Base-by-base conservation (phyloP, 64 coral and sea anemone genomes). In the Exaiptasia diaphana region DNA sequence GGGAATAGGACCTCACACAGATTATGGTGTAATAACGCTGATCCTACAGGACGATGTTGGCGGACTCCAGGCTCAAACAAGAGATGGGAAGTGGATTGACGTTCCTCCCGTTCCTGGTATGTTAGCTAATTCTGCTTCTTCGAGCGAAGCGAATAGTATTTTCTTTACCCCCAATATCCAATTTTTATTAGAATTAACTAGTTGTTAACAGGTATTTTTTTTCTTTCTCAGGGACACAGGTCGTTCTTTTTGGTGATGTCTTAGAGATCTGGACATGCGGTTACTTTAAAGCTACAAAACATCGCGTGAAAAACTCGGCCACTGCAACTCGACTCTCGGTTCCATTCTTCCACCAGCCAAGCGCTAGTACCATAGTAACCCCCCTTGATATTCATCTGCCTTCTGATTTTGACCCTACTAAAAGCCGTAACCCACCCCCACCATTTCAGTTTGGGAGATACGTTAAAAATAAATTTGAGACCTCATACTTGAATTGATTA, bases 361-460 rank as follows among this genome's bases (percentile, higher is more conserved):
- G 82, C 4, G 85, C 85, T 57, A 74, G 85, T 35, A 50, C 73
- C 41, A 15, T 91, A 29, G 34, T 91, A 18, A 46, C 41, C 27
- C 58, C 58, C n/a, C 57, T 85, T 38, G 75, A 86, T 50, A 81
- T 86, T 86, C 35, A 83, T n/a, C 50, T 48, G 67, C 64, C 67
- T 57, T 61, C n/a, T 46, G 69, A 14, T 48, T 24, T 46, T 49
- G 40, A 49, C 5, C 22, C 69, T 1, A 6, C 69, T 45, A 9
- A 0, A 13, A 48, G 2, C 41, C 21, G 22, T 46, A 62, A 22
- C 7, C 69, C 26, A 8, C 41, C 38, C 41, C 15, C 69, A 28
- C 89, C 89, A 18, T 91, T 91, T 17, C 64, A 33, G 38, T 91
- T 91, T 85, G 89, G 89, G n/a, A 79, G 86, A 23, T 91, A 91